A percentile compares a stretch with the other conserved stretches of the same genome.
phyloP scores from a whole-genome alignment of 2,888 invertebrate species.

The Drosophila atripex region DNA sequence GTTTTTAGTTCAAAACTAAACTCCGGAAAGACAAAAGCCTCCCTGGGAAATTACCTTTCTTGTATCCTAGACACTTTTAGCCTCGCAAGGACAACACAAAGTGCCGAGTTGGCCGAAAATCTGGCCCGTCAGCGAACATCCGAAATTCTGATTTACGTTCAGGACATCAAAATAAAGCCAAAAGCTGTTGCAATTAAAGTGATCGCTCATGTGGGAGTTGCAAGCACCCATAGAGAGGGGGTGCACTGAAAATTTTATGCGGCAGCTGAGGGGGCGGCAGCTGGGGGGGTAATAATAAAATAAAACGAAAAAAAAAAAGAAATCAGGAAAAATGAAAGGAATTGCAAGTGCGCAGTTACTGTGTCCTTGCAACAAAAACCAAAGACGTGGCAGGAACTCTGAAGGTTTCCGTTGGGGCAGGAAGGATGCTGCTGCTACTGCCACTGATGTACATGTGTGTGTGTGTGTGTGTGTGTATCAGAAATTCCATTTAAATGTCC shows the following conservation, averaged over 20 bases:
- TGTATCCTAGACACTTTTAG: not conserved
- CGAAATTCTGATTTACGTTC: constrained; percentile 44
- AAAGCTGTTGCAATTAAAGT: constrained; percentile 59
- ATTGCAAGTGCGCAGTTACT: constrained; percentile 38
- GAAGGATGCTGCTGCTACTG: constrained; percentile 8
- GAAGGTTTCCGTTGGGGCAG: constrained; percentile 57
- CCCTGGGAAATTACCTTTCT: not conserved
- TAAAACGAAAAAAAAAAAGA: not conserved
- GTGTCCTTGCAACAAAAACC: constrained; percentile 28
- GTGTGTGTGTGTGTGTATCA: constrained; percentile 24
- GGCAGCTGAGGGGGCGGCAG: constrained; percentile 33
- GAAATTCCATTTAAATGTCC: constrained; percentile 73
- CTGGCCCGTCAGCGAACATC: constrained; percentile 11
- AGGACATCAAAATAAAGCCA: constrained; percentile 34
- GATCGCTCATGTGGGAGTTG: constrained; percentile 55
- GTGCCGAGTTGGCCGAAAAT: constrained; percentile 1
- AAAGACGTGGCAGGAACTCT: constrained; percentile 31
- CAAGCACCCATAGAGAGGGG: constrained; percentile 12
- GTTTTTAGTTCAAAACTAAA: not conserved
- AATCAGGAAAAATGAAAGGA: constrained; percentile 8
- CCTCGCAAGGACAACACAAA: not conserved
- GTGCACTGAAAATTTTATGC: constrained; percentile 44
- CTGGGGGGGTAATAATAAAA: constrained; percentile 5
- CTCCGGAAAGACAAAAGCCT: not conserved
- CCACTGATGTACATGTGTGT: constrained; percentile 14